Percentiles rank a stretch among this genome's conserved stretches.
These are phyloP conservation scores for Lasioglossum malachurum DNA, from an alignment of 2,888 invertebrate species.

Conservation along the genomic window DNA sequence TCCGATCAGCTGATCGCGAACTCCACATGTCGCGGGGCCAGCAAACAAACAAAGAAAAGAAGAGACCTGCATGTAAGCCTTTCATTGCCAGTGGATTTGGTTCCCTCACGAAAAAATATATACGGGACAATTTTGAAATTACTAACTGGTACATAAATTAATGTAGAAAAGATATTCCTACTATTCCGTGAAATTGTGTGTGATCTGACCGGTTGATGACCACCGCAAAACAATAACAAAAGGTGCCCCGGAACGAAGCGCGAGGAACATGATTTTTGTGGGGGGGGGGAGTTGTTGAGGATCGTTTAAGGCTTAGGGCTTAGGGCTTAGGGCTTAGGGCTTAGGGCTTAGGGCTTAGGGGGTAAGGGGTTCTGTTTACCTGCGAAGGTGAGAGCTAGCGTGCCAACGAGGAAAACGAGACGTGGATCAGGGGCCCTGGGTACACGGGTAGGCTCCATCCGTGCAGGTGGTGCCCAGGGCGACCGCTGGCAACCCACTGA, in stretches of 20 bases:
- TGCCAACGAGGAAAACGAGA: constrained; percentile 84
- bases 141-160: too few relatives aligned
- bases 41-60: background rate
- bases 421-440: constrained; percentile 82
- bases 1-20: constrained; percentile 31
- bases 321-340: too few relatives aligned
- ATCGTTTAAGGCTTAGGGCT: background rate
- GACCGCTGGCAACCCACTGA: constrained; percentile 71
- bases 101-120: too few relatives aligned
- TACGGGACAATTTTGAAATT: too few relatives aligned
- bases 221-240: constrained; percentile 26
- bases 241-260: background rate
- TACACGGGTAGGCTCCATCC: constrained; percentile 81
- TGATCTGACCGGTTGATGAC: background rate
- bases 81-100: background rate
- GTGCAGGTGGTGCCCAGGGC: constrained; percentile 78
- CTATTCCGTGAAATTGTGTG: too few relatives aligned
- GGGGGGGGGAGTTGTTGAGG: background rate
- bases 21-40: background rate
- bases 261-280: background rate
- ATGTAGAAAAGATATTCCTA: background rate
- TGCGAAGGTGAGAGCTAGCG: constrained; percentile 81
- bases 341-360: too few relatives aligned
- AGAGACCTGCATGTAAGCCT: background rate
- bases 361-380: constrained; percentile 69